These are phyloP conservation scores for Hemiprocne comata DNA, from an alignment of 2,113 vertebrate species.

Conservation along the genomic window DNA sequence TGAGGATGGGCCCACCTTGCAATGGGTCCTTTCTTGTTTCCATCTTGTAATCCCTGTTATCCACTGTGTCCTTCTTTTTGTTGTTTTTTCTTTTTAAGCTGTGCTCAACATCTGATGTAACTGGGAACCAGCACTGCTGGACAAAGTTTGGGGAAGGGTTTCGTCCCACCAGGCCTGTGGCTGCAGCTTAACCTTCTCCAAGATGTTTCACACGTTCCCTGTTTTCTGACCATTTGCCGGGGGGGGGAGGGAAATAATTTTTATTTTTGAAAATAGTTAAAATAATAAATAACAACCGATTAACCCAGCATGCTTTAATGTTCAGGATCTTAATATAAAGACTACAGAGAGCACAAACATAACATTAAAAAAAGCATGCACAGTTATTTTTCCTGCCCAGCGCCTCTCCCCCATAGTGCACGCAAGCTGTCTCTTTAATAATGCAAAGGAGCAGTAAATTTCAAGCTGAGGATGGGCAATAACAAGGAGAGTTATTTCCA, in stretches of 20 bases:
- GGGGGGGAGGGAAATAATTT: background rate
- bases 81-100: background rate
- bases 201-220: background rate
- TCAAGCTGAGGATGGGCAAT: constrained; percentile 80
- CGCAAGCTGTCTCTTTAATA: constrained; percentile 79
- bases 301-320: constrained; percentile 70
- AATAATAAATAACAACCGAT: constrained; percentile 61
- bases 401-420: constrained; percentile 71
- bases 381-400: constrained; percentile 74
- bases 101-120: background rate
- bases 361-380: constrained; percentile 75
- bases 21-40: background rate
- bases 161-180: background rate
- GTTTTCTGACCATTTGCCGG: background rate
- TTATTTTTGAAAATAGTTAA: constrained; percentile 39
- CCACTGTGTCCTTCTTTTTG: background rate
- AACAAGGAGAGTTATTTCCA: constrained; percentile 78
- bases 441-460: constrained; percentile 80
- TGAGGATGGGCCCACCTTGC: background rate
- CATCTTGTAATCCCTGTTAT: background rate
- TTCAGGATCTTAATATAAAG: constrained; percentile 62
- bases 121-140: background rate
- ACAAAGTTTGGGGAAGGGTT: background rate
- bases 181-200: background rate
- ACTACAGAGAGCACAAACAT: constrained; percentile 66